Percentiles rank a stretch among this genome's conserved stretches.
Conservation (phyloP, 1,140 invertebrate genomes). For the Drosophila funebris region DNA sequence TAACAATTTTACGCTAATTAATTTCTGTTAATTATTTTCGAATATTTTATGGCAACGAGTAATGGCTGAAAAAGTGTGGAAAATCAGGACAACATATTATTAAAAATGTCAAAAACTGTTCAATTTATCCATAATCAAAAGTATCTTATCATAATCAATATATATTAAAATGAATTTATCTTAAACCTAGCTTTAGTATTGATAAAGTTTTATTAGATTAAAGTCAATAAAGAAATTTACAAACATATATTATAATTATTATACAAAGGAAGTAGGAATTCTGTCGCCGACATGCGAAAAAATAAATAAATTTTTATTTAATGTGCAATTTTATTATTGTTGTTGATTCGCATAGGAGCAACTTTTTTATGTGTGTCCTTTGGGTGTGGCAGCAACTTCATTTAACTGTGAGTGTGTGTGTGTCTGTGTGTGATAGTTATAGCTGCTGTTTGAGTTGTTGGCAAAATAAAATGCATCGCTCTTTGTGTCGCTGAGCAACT, state of each 20-base stretch:
- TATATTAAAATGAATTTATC: too few relatives aligned
- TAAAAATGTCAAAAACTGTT: background rate
- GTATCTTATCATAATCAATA: too few relatives aligned
- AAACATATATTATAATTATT: too few relatives aligned
- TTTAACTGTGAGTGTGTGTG: conserved; percentile 6
- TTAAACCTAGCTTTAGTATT: too few relatives aligned
- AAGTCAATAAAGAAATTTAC: background rate
- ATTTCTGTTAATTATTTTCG: background rate
- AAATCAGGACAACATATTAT: too few relatives aligned
- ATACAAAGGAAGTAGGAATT: background rate
- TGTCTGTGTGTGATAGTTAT: background rate
- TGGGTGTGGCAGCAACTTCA: conserved; percentile 9
- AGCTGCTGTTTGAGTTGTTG: conserved; percentile 23
- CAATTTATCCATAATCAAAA: too few relatives aligned
- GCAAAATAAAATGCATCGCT: background rate
- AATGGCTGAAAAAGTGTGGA: background rate
- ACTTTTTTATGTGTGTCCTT: conserved; percentile 18
- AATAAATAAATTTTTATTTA: background rate
- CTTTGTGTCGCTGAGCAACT: background rate
- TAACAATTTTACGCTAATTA: conserved; percentile 25
- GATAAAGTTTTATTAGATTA: too few relatives aligned
- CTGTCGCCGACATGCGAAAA: background rate
- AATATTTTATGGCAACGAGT: too few relatives aligned
- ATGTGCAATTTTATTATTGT: conserved; percentile 7
- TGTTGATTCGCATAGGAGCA: background rate